Conservation (phyloP, 2,113 vertebrate species). For the Bostrychus sinensis region DNA sequence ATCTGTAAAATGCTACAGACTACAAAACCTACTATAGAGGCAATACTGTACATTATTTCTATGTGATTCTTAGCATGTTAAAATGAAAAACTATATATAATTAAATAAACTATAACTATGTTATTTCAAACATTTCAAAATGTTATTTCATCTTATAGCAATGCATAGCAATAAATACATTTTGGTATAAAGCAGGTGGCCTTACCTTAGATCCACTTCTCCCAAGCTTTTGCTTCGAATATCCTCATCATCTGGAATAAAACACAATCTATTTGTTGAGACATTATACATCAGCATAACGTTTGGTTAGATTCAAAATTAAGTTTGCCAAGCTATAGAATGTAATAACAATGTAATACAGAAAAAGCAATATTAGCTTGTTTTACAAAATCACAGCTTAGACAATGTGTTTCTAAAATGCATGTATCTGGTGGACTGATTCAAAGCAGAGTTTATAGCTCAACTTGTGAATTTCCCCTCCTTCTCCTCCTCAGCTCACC, state of each 20-base stretch:
- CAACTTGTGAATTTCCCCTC: constrained; percentile 6
- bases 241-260: constrained; percentile 75
- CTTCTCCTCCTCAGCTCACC: constrained; percentile 28
- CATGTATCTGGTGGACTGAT: constrained; percentile 14
- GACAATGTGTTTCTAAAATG: not conserved
- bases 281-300: constrained; percentile 40
- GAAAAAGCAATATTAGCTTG: not conserved
- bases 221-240: constrained; percentile 59
- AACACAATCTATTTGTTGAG: constrained; percentile 34
- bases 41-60: too few species aligned
- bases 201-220: constrained; percentile 75
- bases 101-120: too few species aligned
- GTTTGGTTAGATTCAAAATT: not conserved
- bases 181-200: not conserved
- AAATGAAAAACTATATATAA: too few species aligned
- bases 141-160: not conserved
- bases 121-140: too few species aligned
- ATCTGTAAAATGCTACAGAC: too few species aligned
- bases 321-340: not conserved
- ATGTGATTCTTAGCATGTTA: too few species aligned
- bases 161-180: too few species aligned
- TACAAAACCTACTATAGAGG: too few species aligned
- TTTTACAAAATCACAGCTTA: not conserved
- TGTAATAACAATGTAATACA: not conserved
- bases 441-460: constrained; percentile 20